These are phyloP conservation scores for Pecten maximus DNA, from an alignment of 2,888 invertebrate genomes.

Conservation along the genomic window DNA sequence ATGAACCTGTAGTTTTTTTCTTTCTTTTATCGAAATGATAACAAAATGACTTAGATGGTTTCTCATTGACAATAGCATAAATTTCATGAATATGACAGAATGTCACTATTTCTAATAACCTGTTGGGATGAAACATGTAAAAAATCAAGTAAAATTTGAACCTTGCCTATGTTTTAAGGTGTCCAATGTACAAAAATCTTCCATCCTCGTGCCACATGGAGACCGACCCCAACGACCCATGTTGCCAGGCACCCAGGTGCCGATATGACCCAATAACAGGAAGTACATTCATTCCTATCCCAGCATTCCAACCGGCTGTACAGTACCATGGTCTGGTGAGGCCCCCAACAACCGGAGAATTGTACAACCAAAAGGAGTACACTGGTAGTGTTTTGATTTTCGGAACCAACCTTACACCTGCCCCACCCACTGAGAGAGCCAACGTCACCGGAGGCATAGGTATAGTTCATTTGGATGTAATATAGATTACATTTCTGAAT, in stretches of 20 bases:
- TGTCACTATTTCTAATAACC: no score
- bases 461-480: slow-evolving; percentile 48
- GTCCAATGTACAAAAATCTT: slow-evolving; percentile 63
- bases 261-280: slow-evolving; percentile 64
- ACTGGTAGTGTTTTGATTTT: slow-evolving; percentile 59
- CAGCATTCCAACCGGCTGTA: slow-evolving; percentile 66
- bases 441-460: slow-evolving; percentile 63
- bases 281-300: slow-evolving; percentile 65
- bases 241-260: slow-evolving; percentile 68
- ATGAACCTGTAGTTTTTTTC: no score
- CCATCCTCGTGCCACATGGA: slow-evolving; percentile 64
- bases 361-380: slow-evolving; percentile 55
- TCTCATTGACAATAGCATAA: no score
- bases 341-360: slow-evolving; percentile 62
- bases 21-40: no score
- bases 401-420: slow-evolving; percentile 66
- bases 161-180: slow-evolving; percentile 55
- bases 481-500: no score
- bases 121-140: no score
- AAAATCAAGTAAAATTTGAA: neutral
- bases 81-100: no score
- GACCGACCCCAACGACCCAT: slow-evolving; percentile 65
- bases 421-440: slow-evolving; percentile 64
- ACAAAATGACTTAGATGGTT: no score
- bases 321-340: slow-evolving; percentile 67